These are phyloP conservation scores for Holothuria glaberrima DNA, from an alignment of 35 echinoderm and acorn worm species.

Conservation along the genomic window DNA sequence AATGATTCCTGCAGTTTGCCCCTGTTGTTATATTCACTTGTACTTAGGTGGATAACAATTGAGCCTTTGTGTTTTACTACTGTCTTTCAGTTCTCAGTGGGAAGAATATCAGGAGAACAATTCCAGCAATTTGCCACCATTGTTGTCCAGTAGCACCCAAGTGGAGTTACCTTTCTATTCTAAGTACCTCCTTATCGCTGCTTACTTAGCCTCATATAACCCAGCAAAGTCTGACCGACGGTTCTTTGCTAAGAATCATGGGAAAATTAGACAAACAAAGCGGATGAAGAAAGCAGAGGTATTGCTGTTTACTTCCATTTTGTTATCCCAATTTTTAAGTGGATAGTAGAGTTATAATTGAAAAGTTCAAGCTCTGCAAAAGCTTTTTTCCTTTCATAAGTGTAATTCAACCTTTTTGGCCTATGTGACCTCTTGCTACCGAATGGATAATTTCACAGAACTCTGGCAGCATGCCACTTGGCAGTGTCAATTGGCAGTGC, in stretches of 20 bases:
- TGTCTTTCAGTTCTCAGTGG: conserved; percentile 88
- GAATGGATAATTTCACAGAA: too few species aligned
- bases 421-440: too few species aligned
- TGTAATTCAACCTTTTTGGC: too few species aligned
- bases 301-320: too few species aligned
- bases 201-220: conserved; percentile 96
- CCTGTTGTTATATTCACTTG: not conserved
- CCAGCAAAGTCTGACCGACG: conserved; percentile 81
- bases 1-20: conserved; percentile 36
- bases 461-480: too few species aligned
- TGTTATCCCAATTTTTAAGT: too few species aligned
- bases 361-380: too few species aligned
- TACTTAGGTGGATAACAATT: conserved; percentile 63
- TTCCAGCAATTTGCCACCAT: conserved; percentile 9
- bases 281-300: conserved; percentile 73
- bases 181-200: conserved; percentile 92
- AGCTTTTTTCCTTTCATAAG: too few species aligned
- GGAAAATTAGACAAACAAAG: conserved; percentile 64
- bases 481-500: too few species aligned
- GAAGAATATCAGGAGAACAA: conserved; percentile 80
- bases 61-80: conserved; percentile 69
- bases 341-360: too few species aligned
- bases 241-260: conserved; percentile 96
- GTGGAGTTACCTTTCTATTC: conserved; percentile 97
- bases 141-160: conserved; percentile 74